Conservation (phyloP, 2,113 vertebrate genomes). For the Beaufortia kweichowensis region DNA sequence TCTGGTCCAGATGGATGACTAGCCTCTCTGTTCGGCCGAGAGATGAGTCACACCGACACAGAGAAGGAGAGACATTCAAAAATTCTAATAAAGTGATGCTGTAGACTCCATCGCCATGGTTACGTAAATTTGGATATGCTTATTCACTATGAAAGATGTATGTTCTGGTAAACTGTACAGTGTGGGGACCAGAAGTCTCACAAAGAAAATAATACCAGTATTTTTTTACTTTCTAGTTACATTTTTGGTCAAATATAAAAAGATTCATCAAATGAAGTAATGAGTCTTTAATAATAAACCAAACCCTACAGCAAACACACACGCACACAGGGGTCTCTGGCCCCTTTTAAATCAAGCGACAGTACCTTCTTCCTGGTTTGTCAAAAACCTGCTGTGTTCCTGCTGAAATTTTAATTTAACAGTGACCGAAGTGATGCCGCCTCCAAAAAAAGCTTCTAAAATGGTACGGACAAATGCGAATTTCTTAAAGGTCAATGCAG, state of each 20-base stretch:
- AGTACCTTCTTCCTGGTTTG: neutral
- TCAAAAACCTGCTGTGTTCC: slow-evolving; percentile 16
- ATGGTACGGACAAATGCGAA: neutral
- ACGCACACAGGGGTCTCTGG: slow-evolving; percentile 5
- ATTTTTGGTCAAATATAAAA: no score
- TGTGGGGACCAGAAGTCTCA: no score
- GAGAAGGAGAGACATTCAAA: slow-evolving; percentile 45
- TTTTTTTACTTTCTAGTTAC: no score
- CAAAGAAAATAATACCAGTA: no score
- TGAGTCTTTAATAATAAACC: slow-evolving; percentile 7
- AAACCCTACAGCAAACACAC: neutral
- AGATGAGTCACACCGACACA: slow-evolving; percentile 51
- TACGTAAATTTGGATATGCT: neutral
- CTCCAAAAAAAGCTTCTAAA: neutral
- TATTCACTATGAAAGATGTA: neutral
- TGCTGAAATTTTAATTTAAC: neutral
- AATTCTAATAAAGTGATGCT: slow-evolving; percentile 38
- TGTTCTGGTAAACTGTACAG: no score
- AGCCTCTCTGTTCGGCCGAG: slow-evolving; percentile 6
- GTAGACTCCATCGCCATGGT: slow-evolving; percentile 1
- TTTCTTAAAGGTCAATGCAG: neutral
- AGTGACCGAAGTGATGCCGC: neutral
- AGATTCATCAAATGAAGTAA: no score
- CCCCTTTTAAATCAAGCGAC: slow-evolving; percentile 13
- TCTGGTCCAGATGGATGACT: slow-evolving; percentile 50